Percentiles rank a stretch among this genome's conserved stretches.
These are phyloP conservation scores for Asteroscopus sphinx DNA, from an alignment of 2,888 invertebrate species.

Conservation along the genomic window DNA sequence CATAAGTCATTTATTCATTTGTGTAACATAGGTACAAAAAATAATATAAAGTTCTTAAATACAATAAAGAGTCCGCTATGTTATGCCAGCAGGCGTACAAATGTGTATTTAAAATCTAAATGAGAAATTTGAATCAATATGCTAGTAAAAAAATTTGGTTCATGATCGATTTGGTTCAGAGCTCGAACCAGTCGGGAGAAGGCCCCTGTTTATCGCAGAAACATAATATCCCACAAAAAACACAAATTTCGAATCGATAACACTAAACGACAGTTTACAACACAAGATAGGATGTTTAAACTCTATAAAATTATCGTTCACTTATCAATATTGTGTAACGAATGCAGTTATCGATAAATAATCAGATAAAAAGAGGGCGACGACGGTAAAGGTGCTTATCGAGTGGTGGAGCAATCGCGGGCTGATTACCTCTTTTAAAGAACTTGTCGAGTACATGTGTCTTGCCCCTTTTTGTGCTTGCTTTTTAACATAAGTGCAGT, in stretches of 20 bases:
- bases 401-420: constrained; percentile 33
- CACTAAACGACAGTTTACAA: constrained; percentile 55
- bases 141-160: too few species aligned
- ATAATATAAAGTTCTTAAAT: too few species aligned
- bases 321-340: constrained; percentile 68
- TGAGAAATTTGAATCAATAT: too few species aligned
- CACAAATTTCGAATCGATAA: constrained; percentile 51
- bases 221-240: constrained; percentile 44
- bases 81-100: too few species aligned
- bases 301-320: constrained; percentile 64
- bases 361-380: constrained; percentile 53
- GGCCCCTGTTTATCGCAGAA: constrained; percentile 34
- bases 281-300: constrained; percentile 65
- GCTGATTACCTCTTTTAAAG: constrained; percentile 49
- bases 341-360: constrained; percentile 64
- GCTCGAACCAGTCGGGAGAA: too few species aligned
- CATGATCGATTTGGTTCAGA: too few species aligned
- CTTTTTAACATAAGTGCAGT: constrained; percentile 31
- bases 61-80: too few species aligned
- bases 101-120: too few species aligned
- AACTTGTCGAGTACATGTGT: constrained; percentile 29
- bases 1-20: too few species aligned
- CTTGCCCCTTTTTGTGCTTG: constrained; percentile 28
- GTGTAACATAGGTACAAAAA: too few species aligned
- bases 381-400: constrained; percentile 35